Base-by-base conservation (phyloP, 2,888 invertebrate genomes). In the Meiosimyza decipiens region DNA sequence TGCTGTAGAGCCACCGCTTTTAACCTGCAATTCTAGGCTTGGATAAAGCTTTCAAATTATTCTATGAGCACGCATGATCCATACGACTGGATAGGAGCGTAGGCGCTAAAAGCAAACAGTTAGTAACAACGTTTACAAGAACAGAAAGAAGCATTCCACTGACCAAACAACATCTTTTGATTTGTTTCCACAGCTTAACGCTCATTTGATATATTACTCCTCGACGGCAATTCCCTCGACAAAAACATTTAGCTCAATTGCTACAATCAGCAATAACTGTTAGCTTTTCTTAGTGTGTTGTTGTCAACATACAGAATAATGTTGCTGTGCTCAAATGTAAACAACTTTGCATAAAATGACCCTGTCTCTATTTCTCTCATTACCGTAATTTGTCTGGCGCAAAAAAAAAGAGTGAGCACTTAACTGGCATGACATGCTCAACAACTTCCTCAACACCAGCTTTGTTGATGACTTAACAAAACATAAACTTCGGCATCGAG, bases 241-340 rank as follows among this genome's bases (percentile, higher is more conserved):
- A 52, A 28, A 65, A 65, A 15, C 51, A 49, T 65, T 28, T 51
- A 18, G 13, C 11, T 40, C 6, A 9, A 40, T 13, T 15, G 51
- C 13, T 52, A 51, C 52, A 11, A 65, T 65, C 52, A 65, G 15
- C 12, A 65, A 65, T 52, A 65, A 65, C 51, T 52, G 28, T 65
- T 65, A 65, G 50, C 33, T 40, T 40, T 40, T 40, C 40, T 40
- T 7, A 40, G 52, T 50, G 52, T 51, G 65, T 52, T 51, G 65
- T 52, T 65, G 13, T 65, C 65, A 65, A 65, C 65, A 65, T 52
- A 65, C 28, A 65, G 52, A 65, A 65, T 65, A 65, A 28, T 65
- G 52, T 50, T 64, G 63, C 63, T 50, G 13, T 18, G 63, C 63
- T 64, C 50, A 65, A 65, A 65, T n/a, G 9, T 40, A 40, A 65